These are phyloP conservation scores for Catamblyrhynchus diadema DNA, from an alignment of 2,797 vertebrate genomes.

Conservation along the genomic window DNA sequence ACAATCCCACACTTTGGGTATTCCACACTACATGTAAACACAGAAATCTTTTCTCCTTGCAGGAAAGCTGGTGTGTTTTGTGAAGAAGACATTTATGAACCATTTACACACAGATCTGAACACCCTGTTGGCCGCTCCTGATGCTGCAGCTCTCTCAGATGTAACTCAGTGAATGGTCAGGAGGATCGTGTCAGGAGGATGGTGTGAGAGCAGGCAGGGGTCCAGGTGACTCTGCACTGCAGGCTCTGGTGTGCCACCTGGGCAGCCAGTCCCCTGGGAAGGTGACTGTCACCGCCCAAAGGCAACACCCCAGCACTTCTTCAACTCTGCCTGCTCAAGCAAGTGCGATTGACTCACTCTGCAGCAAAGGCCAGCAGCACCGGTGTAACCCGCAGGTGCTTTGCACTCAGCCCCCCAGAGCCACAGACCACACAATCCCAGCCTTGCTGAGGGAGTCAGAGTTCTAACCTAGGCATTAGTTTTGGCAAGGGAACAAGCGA, in stretches of 20 bases:
- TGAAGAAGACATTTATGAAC: neutral
- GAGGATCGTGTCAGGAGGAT: neutral
- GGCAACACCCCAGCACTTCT: accelerated
- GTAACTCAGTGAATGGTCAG: accelerated
- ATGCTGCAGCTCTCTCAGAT: neutral
- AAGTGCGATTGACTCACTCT: neutral
- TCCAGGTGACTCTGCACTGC: neutral
- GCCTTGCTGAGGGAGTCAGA: neutral
- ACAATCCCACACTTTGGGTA: neutral
- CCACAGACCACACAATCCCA: accelerated
- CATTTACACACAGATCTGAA: neutral
- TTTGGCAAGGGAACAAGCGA: neutral
- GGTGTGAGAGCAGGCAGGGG: neutral
- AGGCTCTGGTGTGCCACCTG: neutral
- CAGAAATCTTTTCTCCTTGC: neutral
- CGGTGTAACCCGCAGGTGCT: neutral
- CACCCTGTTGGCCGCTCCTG: neutral
- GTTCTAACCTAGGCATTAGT: neutral
- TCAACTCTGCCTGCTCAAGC: neutral
- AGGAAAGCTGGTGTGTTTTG: neutral
- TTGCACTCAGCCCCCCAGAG: accelerated
- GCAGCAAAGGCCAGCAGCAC: neutral
- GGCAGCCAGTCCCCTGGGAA: accelerated
- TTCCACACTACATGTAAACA: neutral
- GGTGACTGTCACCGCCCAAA: neutral